Conservation (phyloP, 2,888 invertebrate genomes). For the Drosophila atripex region DNA sequence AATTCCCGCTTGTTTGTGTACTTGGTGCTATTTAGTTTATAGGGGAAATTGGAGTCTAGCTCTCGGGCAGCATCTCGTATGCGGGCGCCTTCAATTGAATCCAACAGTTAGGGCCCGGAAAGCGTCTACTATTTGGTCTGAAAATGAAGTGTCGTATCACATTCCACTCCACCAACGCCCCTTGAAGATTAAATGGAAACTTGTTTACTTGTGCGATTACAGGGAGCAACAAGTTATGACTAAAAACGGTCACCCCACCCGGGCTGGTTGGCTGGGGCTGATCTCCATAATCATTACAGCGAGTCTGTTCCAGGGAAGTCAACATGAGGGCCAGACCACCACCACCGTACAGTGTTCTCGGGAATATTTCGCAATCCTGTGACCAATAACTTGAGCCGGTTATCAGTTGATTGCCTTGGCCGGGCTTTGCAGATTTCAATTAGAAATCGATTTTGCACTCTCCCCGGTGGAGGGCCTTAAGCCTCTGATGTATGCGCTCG, state of each 20-base stretch:
- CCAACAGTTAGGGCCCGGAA: background rate
- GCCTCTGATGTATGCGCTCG: conserved; percentile 21
- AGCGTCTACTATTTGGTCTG: background rate
- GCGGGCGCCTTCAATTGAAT: conserved; percentile 26
- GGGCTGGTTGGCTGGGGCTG: background rate
- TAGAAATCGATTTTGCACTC: conserved; percentile 27
- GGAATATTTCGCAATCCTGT: conserved; percentile 1
- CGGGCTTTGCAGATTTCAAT: conserved; percentile 11
- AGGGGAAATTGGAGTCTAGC: conserved; percentile 9
- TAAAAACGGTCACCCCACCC: background rate
- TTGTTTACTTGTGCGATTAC: conserved; percentile 6
- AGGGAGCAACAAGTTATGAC: conserved; percentile 13
- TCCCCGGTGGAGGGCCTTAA: background rate
- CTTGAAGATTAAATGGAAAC: conserved; percentile 21
- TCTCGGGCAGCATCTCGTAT: conserved; percentile 1
- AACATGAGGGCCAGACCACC: background rate
- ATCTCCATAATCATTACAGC: conserved; percentile 8
- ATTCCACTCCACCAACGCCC: conserved; percentile 16
- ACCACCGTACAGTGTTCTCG: no score
- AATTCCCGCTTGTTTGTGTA: conserved; percentile 21
- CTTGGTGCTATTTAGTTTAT: conserved; percentile 3
- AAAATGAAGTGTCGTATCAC: conserved; percentile 1
- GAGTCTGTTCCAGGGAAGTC: background rate
- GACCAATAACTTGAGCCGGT: background rate
- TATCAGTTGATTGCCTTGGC: conserved; percentile 8